These are phyloP conservation scores for Limnephilus rhombicus DNA, from an alignment of 2,888 invertebrate species.

Conservation along the genomic window DNA sequence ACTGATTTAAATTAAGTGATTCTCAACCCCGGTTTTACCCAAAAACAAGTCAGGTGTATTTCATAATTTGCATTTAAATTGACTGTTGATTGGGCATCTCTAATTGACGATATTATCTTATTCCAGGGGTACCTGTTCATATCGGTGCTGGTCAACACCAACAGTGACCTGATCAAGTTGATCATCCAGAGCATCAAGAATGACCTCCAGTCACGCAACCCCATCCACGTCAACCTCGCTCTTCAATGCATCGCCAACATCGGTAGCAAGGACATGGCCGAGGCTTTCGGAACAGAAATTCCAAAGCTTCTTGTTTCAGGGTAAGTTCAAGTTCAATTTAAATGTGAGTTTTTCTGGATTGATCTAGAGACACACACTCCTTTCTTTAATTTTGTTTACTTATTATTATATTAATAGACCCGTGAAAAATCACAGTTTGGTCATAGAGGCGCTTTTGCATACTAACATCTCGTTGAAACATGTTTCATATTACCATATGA, in stretches of 20 bases:
- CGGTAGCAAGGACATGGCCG: slow-evolving; percentile 99
- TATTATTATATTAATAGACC: too few species aligned
- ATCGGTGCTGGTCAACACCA: slow-evolving; percentile 98
- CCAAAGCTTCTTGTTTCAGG: slow-evolving; percentile 98
- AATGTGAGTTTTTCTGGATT: not conserved
- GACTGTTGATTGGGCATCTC: not conserved
- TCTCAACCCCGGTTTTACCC: not conserved
- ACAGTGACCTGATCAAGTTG: slow-evolving; percentile 98
- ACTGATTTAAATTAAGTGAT: too few species aligned
- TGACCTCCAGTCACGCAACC: slow-evolving; percentile 97
- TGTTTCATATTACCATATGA: too few species aligned
- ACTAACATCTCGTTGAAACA: too few species aligned
- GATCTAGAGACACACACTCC: not conserved
- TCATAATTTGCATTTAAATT: not conserved
- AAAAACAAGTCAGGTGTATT: not conserved
- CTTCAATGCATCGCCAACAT: slow-evolving; percentile 99
- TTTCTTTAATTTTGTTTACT: too few species aligned
- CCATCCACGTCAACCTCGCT: slow-evolving; percentile 98
- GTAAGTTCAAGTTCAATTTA: slow-evolving; percentile 71
- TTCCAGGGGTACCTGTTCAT: slow-evolving; percentile 98
- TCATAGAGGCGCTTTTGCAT: too few species aligned
- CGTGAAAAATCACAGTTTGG: too few species aligned
- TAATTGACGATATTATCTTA: not conserved
- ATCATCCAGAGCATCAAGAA: slow-evolving; percentile 99
- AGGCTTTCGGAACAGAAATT: slow-evolving; percentile 98